Evolutionary conservation across 35 echinoderm and acorn worm genomes (phyloP), one percentile per base, ranked within the genome.

Genomic region (Ophiothrix spiculata): DNA sequence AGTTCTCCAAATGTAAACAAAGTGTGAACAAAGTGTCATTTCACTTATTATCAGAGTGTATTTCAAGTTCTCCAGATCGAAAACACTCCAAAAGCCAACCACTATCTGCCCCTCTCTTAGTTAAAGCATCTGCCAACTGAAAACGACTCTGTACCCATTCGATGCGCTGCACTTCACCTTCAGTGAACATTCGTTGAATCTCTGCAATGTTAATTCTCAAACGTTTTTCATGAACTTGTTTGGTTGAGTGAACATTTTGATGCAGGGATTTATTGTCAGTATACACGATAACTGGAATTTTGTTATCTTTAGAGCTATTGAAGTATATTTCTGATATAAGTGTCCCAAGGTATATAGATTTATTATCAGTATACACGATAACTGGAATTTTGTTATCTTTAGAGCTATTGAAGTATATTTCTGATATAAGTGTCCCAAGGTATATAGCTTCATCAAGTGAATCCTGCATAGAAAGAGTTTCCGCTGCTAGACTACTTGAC

Each of bases 381-480:
- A 78, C 25, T 4, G 76, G 76, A 33, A 78, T 34, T 39, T 36
- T 39, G 76, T 78, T 78, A 21, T 33, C 76, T 36, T 3, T 25
- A 36, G 32, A 78, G 38, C 76, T 39, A 13, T 78, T 78, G 76
- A 4, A 16, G n/a, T 78, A 78, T 1, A 78, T 35, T 25, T 78
- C 76, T 33, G 76, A 34, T 21, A 75, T 78, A 28, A 78, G 36
- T 4, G 34, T 33, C 36, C 76, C 74, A 78, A 78, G 76, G 38
- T 78, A 36, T 3, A 39, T 35, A 33, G 33, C 3, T 34, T 39
- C 13, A 78, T 36, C 32, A 76, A 76, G 33, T 35, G 33, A 76
- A 76, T 8, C n/a, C 76, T 78, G 76, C 60, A n/a, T 49, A 69
- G 4, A 69, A 69, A 69, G 60, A 28, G 60, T n/a, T 69, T 69